phyloP scores from a whole-genome alignment of 2,888 invertebrate genomes.

The Leucophenga montana region DNA sequence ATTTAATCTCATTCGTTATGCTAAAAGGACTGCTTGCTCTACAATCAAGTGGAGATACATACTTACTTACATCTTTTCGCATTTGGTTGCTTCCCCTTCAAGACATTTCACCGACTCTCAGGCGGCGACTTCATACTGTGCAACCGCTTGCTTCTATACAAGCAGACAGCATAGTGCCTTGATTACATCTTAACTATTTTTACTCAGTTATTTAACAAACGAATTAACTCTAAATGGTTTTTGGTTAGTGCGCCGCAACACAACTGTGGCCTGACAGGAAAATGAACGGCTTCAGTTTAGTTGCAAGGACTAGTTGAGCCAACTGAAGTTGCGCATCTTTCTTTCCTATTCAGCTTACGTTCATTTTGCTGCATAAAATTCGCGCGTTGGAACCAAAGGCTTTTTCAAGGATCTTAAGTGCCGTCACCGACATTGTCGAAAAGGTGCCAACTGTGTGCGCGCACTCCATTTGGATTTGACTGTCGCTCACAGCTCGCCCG shows the following conservation, averaged over 20 bases:
- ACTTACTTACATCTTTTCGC: too few species aligned
- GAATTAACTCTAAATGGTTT: conserved; percentile 40
- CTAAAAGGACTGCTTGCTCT: too few species aligned
- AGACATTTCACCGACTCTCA: neutral
- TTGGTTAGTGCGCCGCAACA: neutral
- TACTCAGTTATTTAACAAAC: conserved; percentile 31
- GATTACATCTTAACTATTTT: conserved; percentile 21
- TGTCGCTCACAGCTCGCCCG: too few species aligned
- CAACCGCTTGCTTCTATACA: neutral
- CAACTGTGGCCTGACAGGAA: neutral
- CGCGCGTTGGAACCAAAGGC: too few species aligned
- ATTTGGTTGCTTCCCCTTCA: neutral
- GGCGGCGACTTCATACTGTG: neutral
- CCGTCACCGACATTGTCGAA: too few species aligned
- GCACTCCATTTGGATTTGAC: too few species aligned
- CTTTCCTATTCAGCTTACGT: neutral
- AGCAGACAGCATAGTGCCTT: neutral
- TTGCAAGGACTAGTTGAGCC: too few species aligned
- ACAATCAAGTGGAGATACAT: too few species aligned
- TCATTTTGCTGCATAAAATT: neutral
- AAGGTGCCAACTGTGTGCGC: too few species aligned
- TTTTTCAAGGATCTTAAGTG: too few species aligned
- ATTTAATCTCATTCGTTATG: too few species aligned
- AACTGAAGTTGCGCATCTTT: neutral
- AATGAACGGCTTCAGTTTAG: neutral